Evolutionary conservation across 2,888 invertebrate species (phyloP).

Genomic region (Rhingia campestris): DNA sequence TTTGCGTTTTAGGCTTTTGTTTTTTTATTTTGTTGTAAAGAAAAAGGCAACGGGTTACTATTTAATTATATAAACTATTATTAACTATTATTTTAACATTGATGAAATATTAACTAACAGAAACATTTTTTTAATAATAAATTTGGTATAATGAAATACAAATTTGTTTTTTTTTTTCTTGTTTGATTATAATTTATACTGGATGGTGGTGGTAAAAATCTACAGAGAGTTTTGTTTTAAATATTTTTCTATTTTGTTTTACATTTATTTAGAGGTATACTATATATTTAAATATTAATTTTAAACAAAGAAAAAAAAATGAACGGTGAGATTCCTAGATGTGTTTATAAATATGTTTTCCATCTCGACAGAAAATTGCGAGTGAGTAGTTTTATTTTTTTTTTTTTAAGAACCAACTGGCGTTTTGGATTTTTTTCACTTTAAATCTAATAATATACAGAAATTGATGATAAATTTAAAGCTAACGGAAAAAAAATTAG

Average conservation of each 20-base stretch:
- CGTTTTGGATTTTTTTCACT: constrained; percentile 39
- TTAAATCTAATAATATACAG: constrained; percentile 49
- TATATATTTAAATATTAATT: constrained; percentile 52
- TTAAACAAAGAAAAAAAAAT: constrained; percentile 41
- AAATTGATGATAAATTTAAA: constrained; percentile 56
- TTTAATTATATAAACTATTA: constrained; percentile 71
- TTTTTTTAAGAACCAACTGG: constrained; percentile 29
- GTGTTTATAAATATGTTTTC: not conserved
- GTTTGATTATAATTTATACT: constrained; percentile 50
- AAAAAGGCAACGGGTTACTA: constrained; percentile 67
- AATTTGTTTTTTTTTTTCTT: constrained; percentile 60
- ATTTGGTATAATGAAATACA: constrained; percentile 73
- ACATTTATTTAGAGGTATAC: constrained; percentile 48
- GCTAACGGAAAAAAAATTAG: constrained; percentile 48
- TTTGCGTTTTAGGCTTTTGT: constrained; percentile 1
- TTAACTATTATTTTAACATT: constrained; percentile 71
- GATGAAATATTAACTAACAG: constrained; percentile 73
- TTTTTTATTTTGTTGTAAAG: constrained; percentile 51
- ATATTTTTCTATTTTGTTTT: constrained; percentile 64
- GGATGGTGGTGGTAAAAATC: constrained; percentile 67
- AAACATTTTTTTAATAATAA: constrained; percentile 68
- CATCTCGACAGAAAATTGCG: constrained; percentile 35
- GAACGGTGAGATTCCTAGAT: constrained; percentile 57
- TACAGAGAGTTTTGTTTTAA: constrained; percentile 43
- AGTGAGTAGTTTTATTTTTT: constrained; percentile 29